phyloP scores from a whole-genome alignment of 2,797 vertebrate species.

The Calcarius lapponicus region DNA sequence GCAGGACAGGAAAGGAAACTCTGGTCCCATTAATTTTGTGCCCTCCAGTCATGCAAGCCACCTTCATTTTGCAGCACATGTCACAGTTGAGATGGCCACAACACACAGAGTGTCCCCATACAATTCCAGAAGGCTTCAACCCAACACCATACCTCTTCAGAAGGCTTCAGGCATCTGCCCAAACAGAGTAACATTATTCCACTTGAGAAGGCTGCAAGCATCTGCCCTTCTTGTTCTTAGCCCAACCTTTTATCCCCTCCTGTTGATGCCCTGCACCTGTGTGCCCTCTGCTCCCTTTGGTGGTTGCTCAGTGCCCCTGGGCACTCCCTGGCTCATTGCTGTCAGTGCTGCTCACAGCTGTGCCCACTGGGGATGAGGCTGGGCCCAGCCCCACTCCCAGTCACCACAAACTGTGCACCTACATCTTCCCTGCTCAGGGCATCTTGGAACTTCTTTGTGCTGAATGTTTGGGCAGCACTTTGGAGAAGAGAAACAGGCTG shows the following conservation, averaged over 20 bases:
- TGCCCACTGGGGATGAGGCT: background rate
- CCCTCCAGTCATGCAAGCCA: background rate
- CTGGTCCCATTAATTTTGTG: background rate
- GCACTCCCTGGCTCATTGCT: background rate
- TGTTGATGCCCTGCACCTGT: background rate
- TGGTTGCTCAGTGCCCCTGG: background rate
- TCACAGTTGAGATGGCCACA: fast-evolving
- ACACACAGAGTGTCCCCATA: background rate
- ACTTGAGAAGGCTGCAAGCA: background rate
- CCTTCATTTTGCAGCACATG: background rate
- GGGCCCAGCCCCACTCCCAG: background rate
- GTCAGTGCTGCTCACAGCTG: background rate
- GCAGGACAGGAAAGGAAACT: background rate
- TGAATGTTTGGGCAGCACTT: background rate
- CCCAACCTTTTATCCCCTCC: background rate
- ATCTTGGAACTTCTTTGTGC: background rate
- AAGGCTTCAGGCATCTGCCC: background rate
- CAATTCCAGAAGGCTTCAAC: background rate
- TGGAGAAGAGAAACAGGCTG: background rate
- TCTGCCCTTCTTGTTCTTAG: background rate
- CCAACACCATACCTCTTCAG: background rate
- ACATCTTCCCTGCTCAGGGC: background rate
- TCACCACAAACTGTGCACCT: background rate
- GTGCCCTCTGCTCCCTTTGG: background rate
- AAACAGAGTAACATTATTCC: fast-evolving